Evolutionary conservation across 2,888 invertebrate species (phyloP).

Genomic region (Argyra leucocephala): DNA sequence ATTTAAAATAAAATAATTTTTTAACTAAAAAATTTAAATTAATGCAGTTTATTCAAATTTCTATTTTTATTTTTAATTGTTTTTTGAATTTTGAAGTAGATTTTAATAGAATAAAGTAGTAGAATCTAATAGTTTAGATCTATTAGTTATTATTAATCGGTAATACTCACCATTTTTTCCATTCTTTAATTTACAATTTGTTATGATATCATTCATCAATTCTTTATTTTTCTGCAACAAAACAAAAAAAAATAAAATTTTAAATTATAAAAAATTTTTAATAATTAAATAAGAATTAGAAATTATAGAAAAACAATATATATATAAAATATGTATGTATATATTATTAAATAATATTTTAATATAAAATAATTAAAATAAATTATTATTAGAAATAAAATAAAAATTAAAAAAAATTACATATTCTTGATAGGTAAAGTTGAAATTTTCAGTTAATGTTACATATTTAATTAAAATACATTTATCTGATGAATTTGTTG

Average conservation of each 20-base stretch:
- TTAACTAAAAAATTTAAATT: too few species aligned
- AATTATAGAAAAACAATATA: not conserved
- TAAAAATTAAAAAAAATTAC: not conserved
- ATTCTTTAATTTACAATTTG: slow-evolving; percentile 57
- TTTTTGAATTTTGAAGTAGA: too few species aligned
- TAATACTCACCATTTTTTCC: slow-evolving; percentile 39
- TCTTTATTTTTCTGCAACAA: slow-evolving; percentile 66
- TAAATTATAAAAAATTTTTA: slow-evolving; percentile 2
- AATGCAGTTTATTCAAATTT: too few species aligned
- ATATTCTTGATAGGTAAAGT: not conserved
- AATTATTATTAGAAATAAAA: not conserved
- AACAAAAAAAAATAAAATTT: slow-evolving; percentile 23
- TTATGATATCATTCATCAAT: slow-evolving; percentile 62
- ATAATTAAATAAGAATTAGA: not conserved
- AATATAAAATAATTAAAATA: not conserved
- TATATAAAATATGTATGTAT: too few species aligned
- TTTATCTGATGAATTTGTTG: slow-evolving; percentile 30
- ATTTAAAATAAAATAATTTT: too few species aligned
- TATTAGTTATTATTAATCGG: too few species aligned
- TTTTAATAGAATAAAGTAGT: too few species aligned
- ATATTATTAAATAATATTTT: not conserved
- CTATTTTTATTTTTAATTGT: too few species aligned
- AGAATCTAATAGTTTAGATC: too few species aligned
- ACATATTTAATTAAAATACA: slow-evolving; percentile 31
- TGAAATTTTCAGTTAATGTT: slow-evolving; percentile 18